Percentiles rank a stretch among this genome's conserved stretches.
Evolutionary conservation across 1,140 invertebrate genomes (phyloP).

Genomic region (Caenorhabditis latens): DNA sequence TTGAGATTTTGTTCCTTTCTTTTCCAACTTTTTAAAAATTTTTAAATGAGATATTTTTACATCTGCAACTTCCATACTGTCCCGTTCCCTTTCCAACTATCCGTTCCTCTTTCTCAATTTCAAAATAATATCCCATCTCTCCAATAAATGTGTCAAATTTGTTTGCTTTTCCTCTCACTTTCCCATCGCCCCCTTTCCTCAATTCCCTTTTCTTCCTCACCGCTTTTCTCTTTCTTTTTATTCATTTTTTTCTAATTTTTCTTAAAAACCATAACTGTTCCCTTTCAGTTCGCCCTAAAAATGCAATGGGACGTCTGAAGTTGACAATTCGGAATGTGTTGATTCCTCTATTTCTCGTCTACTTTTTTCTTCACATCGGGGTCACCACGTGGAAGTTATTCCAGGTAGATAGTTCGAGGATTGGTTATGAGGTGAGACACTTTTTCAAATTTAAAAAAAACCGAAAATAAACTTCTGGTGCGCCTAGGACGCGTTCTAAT

Average conservation of each 20-base stretch:
- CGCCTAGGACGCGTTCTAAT: too few species aligned
- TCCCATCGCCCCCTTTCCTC: conserved; percentile 7
- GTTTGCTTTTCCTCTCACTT: conserved; percentile 23
- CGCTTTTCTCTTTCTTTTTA: neutral
- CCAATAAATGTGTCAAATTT: conserved; percentile 27
- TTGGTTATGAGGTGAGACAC: conserved; percentile 1
- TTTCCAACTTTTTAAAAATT: too few species aligned
- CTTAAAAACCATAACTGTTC: neutral
- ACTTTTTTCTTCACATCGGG: conserved; percentile 23
- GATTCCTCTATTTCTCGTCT: conserved; percentile 13
- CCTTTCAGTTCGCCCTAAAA: neutral
- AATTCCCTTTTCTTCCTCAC: neutral
- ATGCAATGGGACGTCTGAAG: conserved; percentile 33
- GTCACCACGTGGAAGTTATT: conserved; percentile 33
- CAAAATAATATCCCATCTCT: neutral
- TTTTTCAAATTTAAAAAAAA: neutral
- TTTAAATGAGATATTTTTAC: too few species aligned
- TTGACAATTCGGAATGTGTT: conserved; percentile 24
- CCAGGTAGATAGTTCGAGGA: conserved; percentile 5
- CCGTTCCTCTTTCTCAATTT: neutral
- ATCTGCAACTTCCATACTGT: too few species aligned
- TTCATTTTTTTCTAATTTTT: neutral
- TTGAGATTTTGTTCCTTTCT: too few species aligned
- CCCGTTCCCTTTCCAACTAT: too few species aligned
- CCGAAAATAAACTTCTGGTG: too few species aligned